phyloP scores from a whole-genome alignment of 2,113 vertebrate species.

The Plecotus auritus region DNA sequence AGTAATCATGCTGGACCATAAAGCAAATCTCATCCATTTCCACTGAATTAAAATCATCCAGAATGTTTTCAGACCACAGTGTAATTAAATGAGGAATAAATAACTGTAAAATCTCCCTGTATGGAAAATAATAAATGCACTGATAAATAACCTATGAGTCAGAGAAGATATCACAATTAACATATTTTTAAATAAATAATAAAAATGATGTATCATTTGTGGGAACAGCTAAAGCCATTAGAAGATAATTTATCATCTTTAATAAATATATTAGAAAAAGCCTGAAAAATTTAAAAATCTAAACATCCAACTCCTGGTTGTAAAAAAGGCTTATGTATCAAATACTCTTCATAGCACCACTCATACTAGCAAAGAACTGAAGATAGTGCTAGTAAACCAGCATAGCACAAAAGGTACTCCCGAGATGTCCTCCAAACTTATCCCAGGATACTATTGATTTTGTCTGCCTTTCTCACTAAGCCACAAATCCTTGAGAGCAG shows the following conservation, averaged over 20 bases:
- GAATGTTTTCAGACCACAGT: background rate
- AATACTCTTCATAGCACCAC: background rate
- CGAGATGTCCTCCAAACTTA: rapidly evolving
- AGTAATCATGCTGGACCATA: background rate
- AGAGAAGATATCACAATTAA: background rate
- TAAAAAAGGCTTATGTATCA: background rate
- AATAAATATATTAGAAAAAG: background rate
- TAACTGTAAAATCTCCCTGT: background rate
- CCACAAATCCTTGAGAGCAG: background rate
- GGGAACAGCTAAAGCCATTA: no score
- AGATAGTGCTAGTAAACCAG: rapidly evolving
- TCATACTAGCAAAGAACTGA: background rate
- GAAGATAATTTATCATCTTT: no score
- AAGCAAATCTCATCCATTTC: background rate
- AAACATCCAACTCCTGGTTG: background rate
- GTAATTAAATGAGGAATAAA: background rate
- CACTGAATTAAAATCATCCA: background rate
- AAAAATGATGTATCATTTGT: background rate
- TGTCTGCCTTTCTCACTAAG: background rate
- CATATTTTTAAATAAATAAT: background rate
- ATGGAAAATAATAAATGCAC: background rate
- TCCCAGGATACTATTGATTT: rapidly evolving
- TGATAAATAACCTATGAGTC: background rate
- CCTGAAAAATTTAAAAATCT: background rate
- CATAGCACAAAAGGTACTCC: no score